phyloP scores from a whole-genome alignment of 2,888 invertebrate species.

The Habrosyne pyritoides region DNA sequence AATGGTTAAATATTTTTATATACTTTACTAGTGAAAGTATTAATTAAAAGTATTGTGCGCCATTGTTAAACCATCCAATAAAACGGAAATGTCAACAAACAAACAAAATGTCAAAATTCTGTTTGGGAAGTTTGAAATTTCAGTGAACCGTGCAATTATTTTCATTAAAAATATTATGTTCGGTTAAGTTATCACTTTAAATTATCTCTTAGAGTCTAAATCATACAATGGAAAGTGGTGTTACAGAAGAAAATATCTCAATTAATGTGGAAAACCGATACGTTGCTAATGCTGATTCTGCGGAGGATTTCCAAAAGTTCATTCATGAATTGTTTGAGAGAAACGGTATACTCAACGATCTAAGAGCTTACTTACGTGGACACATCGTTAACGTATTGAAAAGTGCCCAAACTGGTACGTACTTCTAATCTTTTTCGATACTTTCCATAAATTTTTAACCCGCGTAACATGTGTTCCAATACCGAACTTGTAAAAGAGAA shows the following conservation, averaged over 20 bases:
- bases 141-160: conserved; percentile 39
- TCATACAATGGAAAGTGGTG: conserved; percentile 50
- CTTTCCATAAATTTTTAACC: not conserved
- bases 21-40: not conserved
- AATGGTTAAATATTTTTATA: not conserved
- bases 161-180: conserved; percentile 37
- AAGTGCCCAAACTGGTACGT: conserved; percentile 69
- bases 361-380: conserved; percentile 83
- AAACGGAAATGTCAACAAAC: conserved; percentile 63
- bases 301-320: conserved; percentile 83
- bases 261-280: conserved; percentile 27
- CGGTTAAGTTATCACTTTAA: conserved; percentile 12
- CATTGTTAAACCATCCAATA: conserved; percentile 7
- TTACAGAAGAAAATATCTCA: conserved; percentile 21
- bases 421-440: conserved; percentile 2
- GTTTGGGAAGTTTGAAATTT: conserved; percentile 74
- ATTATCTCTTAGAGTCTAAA: conserved; percentile 18
- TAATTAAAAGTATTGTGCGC: not conserved
- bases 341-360: conserved; percentile 83
- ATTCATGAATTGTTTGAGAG: conserved; percentile 84
- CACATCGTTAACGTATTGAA: conserved; percentile 83
- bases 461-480: not conserved
- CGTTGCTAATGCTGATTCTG: conserved; percentile 43
- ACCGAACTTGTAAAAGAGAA: not conserved
- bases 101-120: conserved; percentile 48